Base-by-base conservation (phyloP, 1,140 invertebrate genomes). In the Papilio machaon region DNA sequence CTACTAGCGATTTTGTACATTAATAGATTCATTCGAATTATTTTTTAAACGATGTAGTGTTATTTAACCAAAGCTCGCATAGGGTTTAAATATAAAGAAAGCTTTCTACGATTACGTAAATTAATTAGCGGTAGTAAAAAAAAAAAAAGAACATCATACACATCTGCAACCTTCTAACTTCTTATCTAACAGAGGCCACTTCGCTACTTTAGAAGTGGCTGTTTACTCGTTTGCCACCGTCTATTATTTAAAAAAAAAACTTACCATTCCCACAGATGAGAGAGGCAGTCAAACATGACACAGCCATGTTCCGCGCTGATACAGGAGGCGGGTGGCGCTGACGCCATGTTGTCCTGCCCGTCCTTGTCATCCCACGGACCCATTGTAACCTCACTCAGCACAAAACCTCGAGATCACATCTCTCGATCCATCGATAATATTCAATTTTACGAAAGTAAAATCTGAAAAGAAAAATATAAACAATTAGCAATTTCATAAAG, bases 231-330 rank as follows among this genome's bases (percentile, higher is more conserved):
- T 17, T 17, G 15, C 52, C 7, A n/a, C 15, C n/a, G 17, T 6
- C 49, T 19, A 58, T 7, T 43, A 43, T 43, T 30, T 30, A 30
- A 43, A 9, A 58, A 58, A 58, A 70, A 70, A 70, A 94, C 93
- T 92, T 73, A 94, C 93, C 93, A 94, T 83, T 94, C 93, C 93
- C 93, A 94, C 30, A 94, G 84, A 83, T 94, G 93, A 17, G 91
- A 89, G n/a, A 94, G 88, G 64, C 93, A 94, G 84, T 94, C 92
- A 80, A 94, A 94, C 92, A 93, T 92, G 80, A 93, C 91, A 84
- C 93, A 94, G 82, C 93, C 93, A 84, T 93, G 88, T 43, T 93
- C 93, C n/a, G 91, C 88, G 88, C 88, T 91, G 85, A 94, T 92
- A 77, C 92, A 94, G 19, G 93, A 93, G 2, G 91, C 86, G 60